phyloP scores from a whole-genome alignment of 2,888 invertebrate genomes.

The Euspilapteryx auroguttella region DNA sequence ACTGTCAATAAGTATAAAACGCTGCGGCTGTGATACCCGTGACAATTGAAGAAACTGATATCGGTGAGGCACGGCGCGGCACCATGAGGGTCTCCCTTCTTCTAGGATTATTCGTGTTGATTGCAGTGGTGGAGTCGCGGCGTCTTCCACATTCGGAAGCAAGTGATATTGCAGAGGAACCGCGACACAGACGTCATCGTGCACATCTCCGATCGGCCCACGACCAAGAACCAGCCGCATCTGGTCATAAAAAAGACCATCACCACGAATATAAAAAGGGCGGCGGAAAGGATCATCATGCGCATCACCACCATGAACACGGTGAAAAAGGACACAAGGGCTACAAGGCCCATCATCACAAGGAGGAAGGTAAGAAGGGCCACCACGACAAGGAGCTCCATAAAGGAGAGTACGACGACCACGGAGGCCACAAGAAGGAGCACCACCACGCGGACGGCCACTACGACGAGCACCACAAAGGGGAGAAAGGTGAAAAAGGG shows the following conservation, averaged over 20 bases:
- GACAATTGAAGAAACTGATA: conserved; percentile 1
- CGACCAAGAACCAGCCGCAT: conserved; percentile 20
- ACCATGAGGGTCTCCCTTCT: conserved; percentile 33
- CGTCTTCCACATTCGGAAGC: conserved; percentile 28
- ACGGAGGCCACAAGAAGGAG: conserved; percentile 63
- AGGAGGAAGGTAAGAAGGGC: conserved; percentile 71
- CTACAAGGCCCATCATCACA: conserved; percentile 69
- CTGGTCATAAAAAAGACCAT: conserved; percentile 49
- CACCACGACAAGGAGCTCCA: conserved; percentile 73
- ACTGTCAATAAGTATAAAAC: conserved; percentile 57
- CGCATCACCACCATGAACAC: conserved; percentile 65
- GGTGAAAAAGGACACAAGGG: conserved; percentile 74
- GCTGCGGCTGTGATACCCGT: conserved; percentile 10
- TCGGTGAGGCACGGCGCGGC: background rate
- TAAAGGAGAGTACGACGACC: conserved; percentile 64
- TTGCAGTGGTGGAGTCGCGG: conserved; percentile 24
- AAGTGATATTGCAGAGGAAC: too few species aligned
- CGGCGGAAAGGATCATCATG: conserved; percentile 67
- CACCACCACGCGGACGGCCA: conserved; percentile 69
- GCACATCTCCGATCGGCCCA: too few species aligned
- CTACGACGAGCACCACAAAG: conserved; percentile 65
- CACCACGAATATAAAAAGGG: conserved; percentile 62
- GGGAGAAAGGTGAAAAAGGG: conserved; percentile 68
- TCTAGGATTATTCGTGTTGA: conserved; percentile 23
- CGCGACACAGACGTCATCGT: too few species aligned